Evolutionary conservation across 2,888 invertebrate species (phyloP), one percentile per base, ranked within the genome.

Genomic region (Amphiduros pacificus): DNA sequence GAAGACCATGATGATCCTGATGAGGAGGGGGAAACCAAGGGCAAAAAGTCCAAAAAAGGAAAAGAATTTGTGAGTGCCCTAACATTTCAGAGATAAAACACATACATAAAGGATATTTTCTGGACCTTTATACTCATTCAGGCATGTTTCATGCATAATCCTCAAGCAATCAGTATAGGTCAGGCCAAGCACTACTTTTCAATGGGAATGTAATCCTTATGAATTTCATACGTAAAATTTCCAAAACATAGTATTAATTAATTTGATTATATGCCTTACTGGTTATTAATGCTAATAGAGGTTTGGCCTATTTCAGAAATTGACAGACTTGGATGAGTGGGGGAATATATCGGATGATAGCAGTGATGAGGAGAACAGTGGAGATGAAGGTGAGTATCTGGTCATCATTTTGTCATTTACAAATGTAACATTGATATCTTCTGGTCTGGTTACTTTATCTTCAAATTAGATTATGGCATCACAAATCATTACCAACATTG

Each of bases 1-100:
- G 92, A 91, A 52, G 91, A 91, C 22, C 90, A 90, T 68, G 90
- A 87, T n/a, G 69, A 60, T n/a, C 62, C 50, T 32, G 76, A 75
- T 20, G 64, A 62, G 6, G 69, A 64, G 17, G 67, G 56, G 17
- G 77, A 75, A 6, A 66, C 28, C 3, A 60, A 70, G 57, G 59
- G 68, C 63, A 63, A 64, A 9, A 71, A 70, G 63, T 48, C 17
- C 62, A 62, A 9, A 76, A 78, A 49, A 73, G 70, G 60, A 62
- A 67, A 75, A 67, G 69, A 71, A 59, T 71, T 77, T 63, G 76
- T 76, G 65, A 58, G 73, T 32, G 22, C 52, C 17, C 36, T 36
- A 36, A 36, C 36, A 36, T 36, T 36, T 36, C 17, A 36, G 36
- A 36, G 17, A 11, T 36, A n/a, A n/a, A n/a, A n/a, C n/a, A n/a